A percentile compares a stretch with the other conserved stretches of the same genome.
phyloP scores from a whole-genome alignment of 2,113 vertebrate species.

The Trogon melanurus region DNA sequence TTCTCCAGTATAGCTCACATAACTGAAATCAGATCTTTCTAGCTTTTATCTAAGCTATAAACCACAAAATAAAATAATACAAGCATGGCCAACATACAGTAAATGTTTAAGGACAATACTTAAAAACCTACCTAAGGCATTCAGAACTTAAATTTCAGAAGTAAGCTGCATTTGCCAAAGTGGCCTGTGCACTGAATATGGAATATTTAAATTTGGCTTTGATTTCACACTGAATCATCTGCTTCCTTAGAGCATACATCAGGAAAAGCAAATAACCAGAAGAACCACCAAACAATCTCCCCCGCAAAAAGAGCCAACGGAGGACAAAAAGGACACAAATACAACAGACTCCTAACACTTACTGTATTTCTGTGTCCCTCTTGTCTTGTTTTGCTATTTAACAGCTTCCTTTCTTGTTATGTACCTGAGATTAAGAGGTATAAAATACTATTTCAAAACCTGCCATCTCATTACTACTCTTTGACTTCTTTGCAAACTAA shows the following conservation, averaged over 20 bases:
- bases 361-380: slow-evolving; percentile 74
- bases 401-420: slow-evolving; percentile 74
- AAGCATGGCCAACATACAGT: background rate
- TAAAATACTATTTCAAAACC: slow-evolving; percentile 79
- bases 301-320: background rate
- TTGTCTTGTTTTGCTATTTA: slow-evolving; percentile 76
- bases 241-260: slow-evolving; percentile 12
- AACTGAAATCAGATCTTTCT: background rate
- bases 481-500: slow-evolving; percentile 51
- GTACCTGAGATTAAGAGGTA: slow-evolving; percentile 77
- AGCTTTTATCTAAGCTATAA: background rate
- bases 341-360: slow-evolving; percentile 69
- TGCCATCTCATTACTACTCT: slow-evolving; percentile 65
- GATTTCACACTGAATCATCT: slow-evolving; percentile 24
- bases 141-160: background rate
- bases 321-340: slow-evolving; percentile 71
- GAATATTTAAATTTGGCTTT: background rate
- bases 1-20: background rate
- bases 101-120: background rate
- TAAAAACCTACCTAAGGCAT: background rate
- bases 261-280: slow-evolving; percentile 27
- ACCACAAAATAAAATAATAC: background rate
- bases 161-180: background rate
- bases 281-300: background rate
- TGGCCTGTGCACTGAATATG: background rate